Conservation (phyloP, 2,888 invertebrate genomes). For the Apodemia zela region DNA sequence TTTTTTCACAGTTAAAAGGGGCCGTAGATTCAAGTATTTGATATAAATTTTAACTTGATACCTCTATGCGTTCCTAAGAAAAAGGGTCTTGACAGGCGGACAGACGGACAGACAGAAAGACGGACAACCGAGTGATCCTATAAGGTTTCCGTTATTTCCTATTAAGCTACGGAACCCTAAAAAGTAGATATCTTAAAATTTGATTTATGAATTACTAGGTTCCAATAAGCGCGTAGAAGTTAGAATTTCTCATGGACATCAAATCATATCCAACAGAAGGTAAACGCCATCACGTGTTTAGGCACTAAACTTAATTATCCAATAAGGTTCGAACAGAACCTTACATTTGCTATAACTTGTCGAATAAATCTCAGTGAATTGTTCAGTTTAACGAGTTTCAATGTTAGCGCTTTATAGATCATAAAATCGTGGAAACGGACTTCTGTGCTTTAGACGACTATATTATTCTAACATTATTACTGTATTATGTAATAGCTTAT, state of each 20-base stretch:
- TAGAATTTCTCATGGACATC: background rate
- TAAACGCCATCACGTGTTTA: constrained; percentile 33
- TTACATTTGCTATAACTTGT: constrained; percentile 52
- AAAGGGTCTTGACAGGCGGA: no score
- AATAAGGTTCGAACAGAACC: constrained; percentile 36
- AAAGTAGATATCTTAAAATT: no score
- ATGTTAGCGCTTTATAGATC: constrained; percentile 45
- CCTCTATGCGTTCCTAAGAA: no score
- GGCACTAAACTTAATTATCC: constrained; percentile 48
- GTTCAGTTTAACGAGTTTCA: constrained; percentile 41
- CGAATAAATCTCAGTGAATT: constrained; percentile 53
- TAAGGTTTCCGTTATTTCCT: no score
- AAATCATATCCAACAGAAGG: constrained; percentile 17
- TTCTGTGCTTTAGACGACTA: constrained; percentile 17
- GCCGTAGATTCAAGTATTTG: no score
- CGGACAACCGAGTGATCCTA: no score
- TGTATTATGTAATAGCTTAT: background rate
- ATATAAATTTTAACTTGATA: no score
- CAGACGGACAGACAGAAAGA: no score
- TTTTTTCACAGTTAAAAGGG: no score
- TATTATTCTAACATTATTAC: constrained; percentile 15
- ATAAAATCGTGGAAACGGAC: constrained; percentile 19
- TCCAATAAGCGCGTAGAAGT: background rate
- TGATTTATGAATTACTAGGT: background rate
- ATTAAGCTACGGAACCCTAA: no score